Evolutionary conservation across 2,888 invertebrate species (phyloP).

Genomic region (Lepidocyrtoides sp.): DNA sequence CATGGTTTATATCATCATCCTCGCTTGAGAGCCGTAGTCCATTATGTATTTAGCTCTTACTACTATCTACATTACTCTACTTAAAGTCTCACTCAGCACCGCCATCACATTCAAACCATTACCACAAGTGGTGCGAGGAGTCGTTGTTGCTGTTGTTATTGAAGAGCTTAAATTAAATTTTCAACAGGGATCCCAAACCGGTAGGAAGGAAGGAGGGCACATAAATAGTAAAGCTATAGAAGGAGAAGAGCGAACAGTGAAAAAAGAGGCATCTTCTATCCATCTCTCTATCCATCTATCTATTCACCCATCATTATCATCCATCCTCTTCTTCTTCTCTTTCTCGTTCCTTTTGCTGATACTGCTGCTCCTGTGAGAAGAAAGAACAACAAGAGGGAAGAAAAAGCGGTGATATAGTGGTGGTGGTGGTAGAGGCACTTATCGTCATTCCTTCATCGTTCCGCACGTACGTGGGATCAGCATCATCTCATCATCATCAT

Average conservation of each 20-base stretch:
- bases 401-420: background rate
- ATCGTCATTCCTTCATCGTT: constrained; percentile 51
- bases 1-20: constrained; percentile 28
- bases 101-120: constrained; percentile 56
- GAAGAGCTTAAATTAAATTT: constrained; percentile 71
- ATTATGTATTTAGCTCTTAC: background rate
- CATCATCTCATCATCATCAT: constrained; percentile 7
- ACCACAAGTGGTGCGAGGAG: constrained; percentile 63
- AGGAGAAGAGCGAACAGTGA: background rate
- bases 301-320: constrained; percentile 6
- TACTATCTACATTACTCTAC: background rate
- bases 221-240: no score
- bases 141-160: constrained; percentile 14
- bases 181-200: constrained; percentile 59
- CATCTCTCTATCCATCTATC: background rate
- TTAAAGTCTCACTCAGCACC: constrained; percentile 46
- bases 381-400: background rate
- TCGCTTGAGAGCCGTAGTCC: background rate
- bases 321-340: background rate
- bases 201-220: constrained; percentile 7
- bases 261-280: constrained; percentile 1
- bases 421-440: background rate
- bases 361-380: background rate
- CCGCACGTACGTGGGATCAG: constrained; percentile 11
- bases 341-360: no score